Base-by-base conservation (phyloP, 1,140 invertebrate species). In the Zaprionus tsacasi region DNA sequence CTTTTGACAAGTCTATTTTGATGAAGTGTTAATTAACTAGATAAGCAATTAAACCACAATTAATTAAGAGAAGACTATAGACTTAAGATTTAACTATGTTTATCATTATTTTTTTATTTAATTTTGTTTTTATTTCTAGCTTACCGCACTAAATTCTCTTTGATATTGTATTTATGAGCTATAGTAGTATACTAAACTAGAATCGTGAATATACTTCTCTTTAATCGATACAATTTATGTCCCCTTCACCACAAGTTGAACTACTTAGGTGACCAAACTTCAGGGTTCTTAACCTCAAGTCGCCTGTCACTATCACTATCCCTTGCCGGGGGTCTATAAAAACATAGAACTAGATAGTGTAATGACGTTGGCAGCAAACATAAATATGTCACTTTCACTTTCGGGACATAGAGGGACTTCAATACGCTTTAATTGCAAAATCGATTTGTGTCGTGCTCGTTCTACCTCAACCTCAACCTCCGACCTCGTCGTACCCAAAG, bases 391-490 rank as follows among this genome's bases (percentile, higher is more conserved):
- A 88, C 85, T 88, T 89, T 88, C 85, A 58, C 81, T 88, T 36
- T 67, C 36, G n/a, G 30, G 12, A 55, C 35, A 52, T 27, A 36
- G n/a, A 40, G 1, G 36, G 61, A 65, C 70, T 75, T 76, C 67
- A 78, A 86, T 82, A 66, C 61, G 70, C 75, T 86, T 86, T 88
- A 89, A 88, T 88, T 88, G 81, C 86, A 88, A 88, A 88, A 88
- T 88, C 85, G 85, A 88, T 88, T 89, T 70, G 79, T 76, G 78
- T 59, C 78, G 85, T 79, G 83, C 27, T 66, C 66, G 70, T 48
- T 68, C 52, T 58, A 66, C 27, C 73, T 50, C 80, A 78, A 83
- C 69, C 54, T 56, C 57, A 78, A 83, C 69, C 54, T 56, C 57
- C 50, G 64, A 71, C 50, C 43, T 56, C 48, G n/a, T 10, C 40